These are phyloP conservation scores for Abscondita cerata DNA, from an alignment of 2,888 invertebrate species.

Conservation along the genomic window DNA sequence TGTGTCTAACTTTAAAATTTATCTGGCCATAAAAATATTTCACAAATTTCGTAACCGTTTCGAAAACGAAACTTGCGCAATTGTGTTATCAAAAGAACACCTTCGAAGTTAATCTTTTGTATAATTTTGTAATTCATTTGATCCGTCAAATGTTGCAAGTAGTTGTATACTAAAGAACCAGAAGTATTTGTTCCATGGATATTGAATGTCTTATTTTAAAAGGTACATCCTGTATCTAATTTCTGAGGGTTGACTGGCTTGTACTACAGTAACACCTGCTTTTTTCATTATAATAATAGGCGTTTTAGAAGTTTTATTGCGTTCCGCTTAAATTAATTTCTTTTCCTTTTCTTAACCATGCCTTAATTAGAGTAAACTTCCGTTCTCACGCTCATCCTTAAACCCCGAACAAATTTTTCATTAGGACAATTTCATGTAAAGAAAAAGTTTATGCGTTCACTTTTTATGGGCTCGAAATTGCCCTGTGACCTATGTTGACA, in stretches of 20 bases:
- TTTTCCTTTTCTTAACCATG: too few species aligned
- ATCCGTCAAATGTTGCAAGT: background rate
- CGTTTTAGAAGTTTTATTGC: too few species aligned
- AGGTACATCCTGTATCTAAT: slow-evolving; percentile 9
- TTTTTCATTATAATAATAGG: background rate
- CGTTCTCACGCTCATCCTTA: slow-evolving; percentile 2
- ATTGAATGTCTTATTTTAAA: background rate
- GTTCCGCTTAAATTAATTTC: too few species aligned
- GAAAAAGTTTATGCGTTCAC: too few species aligned
- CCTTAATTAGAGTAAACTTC: background rate
- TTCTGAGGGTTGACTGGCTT: background rate
- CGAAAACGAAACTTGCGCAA: too few species aligned
- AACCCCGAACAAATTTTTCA: too few species aligned
- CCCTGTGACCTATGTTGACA: slow-evolving; percentile 1
- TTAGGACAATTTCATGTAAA: too few species aligned
- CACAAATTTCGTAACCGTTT: too few species aligned
- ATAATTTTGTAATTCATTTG: background rate
- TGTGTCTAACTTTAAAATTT: too few species aligned
- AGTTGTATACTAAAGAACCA: background rate
- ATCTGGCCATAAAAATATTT: too few species aligned
- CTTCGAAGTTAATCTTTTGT: slow-evolving; percentile 1
- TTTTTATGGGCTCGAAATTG: too few species aligned
- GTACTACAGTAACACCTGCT: slow-evolving; percentile 2
- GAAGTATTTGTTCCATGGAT: background rate
- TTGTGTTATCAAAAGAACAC: too few species aligned